Evolutionary conservation across 2,113 vertebrate species (phyloP), one percentile per base, ranked within the genome.

Genomic region (Sinocyclocheilus maitianheensis): DNA sequence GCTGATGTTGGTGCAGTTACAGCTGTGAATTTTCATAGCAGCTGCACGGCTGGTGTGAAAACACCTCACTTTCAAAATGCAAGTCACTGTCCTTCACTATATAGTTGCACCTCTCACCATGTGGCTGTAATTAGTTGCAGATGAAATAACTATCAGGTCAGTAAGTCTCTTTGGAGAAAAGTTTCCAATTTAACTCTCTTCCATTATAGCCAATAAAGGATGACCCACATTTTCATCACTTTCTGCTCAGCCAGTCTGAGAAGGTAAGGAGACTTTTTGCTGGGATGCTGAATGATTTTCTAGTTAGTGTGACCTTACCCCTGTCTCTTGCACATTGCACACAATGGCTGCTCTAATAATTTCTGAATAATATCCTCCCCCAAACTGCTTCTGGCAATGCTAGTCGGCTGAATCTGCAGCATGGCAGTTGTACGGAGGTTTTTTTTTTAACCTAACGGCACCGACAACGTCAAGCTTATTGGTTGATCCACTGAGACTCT

Each of bases 181-280:
- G 67, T 69, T 83, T 90, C 87, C 78, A 83, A 91, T 86, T 91
- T 37, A 92, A 85, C 76, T 93, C 58, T 94, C 72, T 96, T 91
- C 92, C 87, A 85, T 97, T 97, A 87, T 95, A 99, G 98, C 96
- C 96, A 82, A 95, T 98, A 91, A 97, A 97, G 94, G 97, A 99
- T 85, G 98, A 99, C 93, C 97, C 97, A 87, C 97, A 99, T 93
- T 99, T 99, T 77, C 97, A 97, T 93, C 98, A 99, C 94, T 99
- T 99, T 92, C 95, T 99, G 88, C 96, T 99, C 91, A 99, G 97
- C 95, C 98, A 99, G 93, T 97, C 97, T 76, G 97, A 99, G 92
- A 99, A 99, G 97, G 98, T 99, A 94, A 95, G 96, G 82, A 81
- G 84, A 63, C 69, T 67, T 34, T 79, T 87, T 67, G 65, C 77